Percentiles rank a stretch among this genome's conserved stretches.
Evolutionary conservation across 2,797 vertebrate species (phyloP).

Genomic region (Microchirus variegatus): DNA sequence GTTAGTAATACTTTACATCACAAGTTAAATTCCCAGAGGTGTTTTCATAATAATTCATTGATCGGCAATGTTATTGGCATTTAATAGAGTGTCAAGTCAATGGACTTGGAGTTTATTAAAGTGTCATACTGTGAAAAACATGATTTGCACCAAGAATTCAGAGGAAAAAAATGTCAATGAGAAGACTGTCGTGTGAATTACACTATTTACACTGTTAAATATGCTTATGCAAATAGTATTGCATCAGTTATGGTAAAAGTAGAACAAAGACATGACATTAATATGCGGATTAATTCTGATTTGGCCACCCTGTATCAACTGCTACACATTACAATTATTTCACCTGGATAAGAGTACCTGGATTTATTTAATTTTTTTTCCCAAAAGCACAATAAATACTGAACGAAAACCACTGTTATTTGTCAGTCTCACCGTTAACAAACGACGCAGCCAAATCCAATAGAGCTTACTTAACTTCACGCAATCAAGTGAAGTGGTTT

Average conservation of each 20-base stretch:
- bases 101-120: conserved; percentile 25
- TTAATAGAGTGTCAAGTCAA: conserved; percentile 38
- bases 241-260: conserved; percentile 62
- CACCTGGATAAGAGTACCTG: conserved; percentile 86
- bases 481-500: conserved; percentile 52
- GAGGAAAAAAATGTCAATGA: conserved; percentile 28
- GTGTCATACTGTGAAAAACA: conserved; percentile 32
- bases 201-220: conserved; percentile 64
- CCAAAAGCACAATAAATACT: conserved; percentile 71
- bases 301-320: conserved; percentile 81
- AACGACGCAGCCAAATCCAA: conserved; percentile 61
- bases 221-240: conserved; percentile 61
- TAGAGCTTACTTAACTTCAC: conserved; percentile 31
- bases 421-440: conserved; percentile 48
- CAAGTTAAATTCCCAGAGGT: conserved; percentile 69
- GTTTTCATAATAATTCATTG: conserved; percentile 43
- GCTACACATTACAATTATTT: conserved; percentile 82
- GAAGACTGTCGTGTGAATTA: conserved; percentile 32
- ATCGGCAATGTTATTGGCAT: conserved; percentile 32
- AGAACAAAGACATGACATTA: conserved; percentile 51
- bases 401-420: conserved; percentile 58
- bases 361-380: conserved; percentile 71
- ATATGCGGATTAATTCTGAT: conserved; percentile 62
- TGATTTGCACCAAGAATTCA: conserved; percentile 33
- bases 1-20: conserved; percentile 59